Conservation (phyloP, 1,140 invertebrate species). For the Phthorimaea operculella region DNA sequence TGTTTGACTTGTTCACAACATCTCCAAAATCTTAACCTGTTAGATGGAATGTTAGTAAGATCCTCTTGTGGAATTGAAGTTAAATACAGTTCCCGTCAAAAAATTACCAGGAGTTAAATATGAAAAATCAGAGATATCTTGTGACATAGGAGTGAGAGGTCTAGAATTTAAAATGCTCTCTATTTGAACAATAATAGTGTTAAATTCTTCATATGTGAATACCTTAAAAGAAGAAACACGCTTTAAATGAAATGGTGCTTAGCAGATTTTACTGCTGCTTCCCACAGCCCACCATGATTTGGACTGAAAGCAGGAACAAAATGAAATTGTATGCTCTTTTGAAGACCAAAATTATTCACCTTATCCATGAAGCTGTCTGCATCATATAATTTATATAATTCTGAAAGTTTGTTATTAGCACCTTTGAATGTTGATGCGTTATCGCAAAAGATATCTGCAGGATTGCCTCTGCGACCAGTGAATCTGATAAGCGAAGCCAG, state of each 20-base stretch:
- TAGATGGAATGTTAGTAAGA: constrained; percentile 7
- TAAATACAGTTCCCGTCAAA: neutral
- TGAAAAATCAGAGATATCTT: neutral
- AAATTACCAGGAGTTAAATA: constrained; percentile 7
- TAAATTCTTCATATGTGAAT: constrained; percentile 6
- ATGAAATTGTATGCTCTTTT: constrained; percentile 39
- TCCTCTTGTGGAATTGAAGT: constrained; percentile 7
- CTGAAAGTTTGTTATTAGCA: constrained; percentile 7
- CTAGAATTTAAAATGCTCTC: constrained; percentile 5
- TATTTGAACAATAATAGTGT: neutral
- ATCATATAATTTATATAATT: constrained; percentile 8
- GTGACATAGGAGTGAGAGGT: neutral
- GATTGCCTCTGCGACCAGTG: constrained; percentile 9
- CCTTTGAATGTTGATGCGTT: constrained; percentile 9
- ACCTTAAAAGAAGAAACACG: neutral
- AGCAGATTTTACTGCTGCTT: constrained; percentile 40
- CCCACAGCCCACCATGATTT: constrained; percentile 58
- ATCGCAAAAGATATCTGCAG: constrained; percentile 7
- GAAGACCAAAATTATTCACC: neutral
- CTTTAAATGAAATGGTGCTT: constrained; percentile 37
- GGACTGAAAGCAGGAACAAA: constrained; percentile 53
- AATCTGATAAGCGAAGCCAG: constrained; percentile 9
- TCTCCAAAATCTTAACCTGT: constrained; percentile 15
- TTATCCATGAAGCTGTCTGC: neutral
- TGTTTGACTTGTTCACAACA: constrained; percentile 14